Base-by-base conservation (phyloP, 1,140 invertebrate genomes). In the Muscidifurax raptorellus region DNA sequence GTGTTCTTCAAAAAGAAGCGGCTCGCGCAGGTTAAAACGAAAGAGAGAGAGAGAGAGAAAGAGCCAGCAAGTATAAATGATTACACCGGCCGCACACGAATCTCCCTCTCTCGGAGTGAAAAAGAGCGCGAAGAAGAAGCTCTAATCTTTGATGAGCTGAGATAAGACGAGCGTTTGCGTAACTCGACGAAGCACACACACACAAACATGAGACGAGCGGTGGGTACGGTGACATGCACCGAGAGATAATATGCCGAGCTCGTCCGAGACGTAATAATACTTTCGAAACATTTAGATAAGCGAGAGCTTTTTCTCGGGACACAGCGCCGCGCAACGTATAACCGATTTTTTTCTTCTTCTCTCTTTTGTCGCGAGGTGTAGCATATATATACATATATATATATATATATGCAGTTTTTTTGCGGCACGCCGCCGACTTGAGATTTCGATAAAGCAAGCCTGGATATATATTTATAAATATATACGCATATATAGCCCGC, bases 281-380 rank as follows among this genome's bases (percentile, higher is more conserved):
- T 83, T 83, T 77, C 74, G 81, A 83, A 77, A 76, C 72, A 27
- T 77, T 76, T 67, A 67, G 81, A 83, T 83, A 83, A 83, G 72
- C 22, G 32, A 72, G 13, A 12, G 18, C 71, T 74, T 74, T 18
- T 69, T 40, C 44, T 36, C 59, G 25, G 4, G 28, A 59, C 6
- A 76, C 13, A 28, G n/a, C n/a, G n/a, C n/a, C 25, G 36, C 72
- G 2, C 22, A 12, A n/a, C n/a, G n/a, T n/a, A 74, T 22, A 40
- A 59, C 52, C 52, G 52, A 59, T 72, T 59, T 59, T 30, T 59
- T 13, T 28, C 18, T 18, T 7, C 13, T 2, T 12, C 15, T 32
- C 15, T 28, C 44, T 59, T n/a, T 32, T 1, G 15, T 40, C 9
- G 36, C 36, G 36, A 40, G 0, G n/a, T n/a, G n/a, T n/a, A n/a